phyloP scores from a whole-genome alignment of 2,113 vertebrate genomes.

The Nycticryphes semicollaris region DNA sequence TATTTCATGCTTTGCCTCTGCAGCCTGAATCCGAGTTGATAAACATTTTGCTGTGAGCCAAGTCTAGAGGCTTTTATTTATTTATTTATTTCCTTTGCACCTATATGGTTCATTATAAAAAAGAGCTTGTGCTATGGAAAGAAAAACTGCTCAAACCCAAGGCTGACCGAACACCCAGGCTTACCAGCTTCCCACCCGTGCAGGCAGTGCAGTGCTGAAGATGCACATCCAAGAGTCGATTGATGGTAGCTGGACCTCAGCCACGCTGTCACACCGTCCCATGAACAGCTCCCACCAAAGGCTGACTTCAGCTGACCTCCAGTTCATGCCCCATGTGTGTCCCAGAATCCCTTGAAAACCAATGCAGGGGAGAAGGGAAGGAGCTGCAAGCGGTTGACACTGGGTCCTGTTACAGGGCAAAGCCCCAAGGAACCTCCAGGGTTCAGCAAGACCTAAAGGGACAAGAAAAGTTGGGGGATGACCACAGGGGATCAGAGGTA shows the following conservation, averaged over 20 bases:
- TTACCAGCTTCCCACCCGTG: background rate
- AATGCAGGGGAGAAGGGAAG: background rate
- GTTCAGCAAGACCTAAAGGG: background rate
- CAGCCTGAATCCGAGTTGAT: background rate
- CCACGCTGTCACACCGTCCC: fast-evolving
- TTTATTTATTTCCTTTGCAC: background rate
- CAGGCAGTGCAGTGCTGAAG: background rate
- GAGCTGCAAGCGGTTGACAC: background rate
- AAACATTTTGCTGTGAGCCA: background rate
- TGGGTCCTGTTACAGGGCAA: fast-evolving
- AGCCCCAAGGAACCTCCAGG: fast-evolving
- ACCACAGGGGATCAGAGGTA: background rate
- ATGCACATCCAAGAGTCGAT: fast-evolving
- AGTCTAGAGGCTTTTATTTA: background rate
- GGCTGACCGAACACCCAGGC: fast-evolving
- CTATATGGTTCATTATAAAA: background rate
- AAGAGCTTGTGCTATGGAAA: background rate
- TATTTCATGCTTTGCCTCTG: background rate
- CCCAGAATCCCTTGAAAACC: background rate
- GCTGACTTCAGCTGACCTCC: background rate
- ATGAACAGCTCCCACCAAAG: fast-evolving
- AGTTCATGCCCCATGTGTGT: fast-evolving
- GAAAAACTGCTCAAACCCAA: background rate
- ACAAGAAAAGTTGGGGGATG: background rate
- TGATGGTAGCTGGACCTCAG: background rate